Percentiles rank a stretch among this genome's conserved stretches.
These are phyloP conservation scores for Aspidoscelis tigris DNA, from an alignment of 2,113 vertebrate genomes.

Conservation along the genomic window DNA sequence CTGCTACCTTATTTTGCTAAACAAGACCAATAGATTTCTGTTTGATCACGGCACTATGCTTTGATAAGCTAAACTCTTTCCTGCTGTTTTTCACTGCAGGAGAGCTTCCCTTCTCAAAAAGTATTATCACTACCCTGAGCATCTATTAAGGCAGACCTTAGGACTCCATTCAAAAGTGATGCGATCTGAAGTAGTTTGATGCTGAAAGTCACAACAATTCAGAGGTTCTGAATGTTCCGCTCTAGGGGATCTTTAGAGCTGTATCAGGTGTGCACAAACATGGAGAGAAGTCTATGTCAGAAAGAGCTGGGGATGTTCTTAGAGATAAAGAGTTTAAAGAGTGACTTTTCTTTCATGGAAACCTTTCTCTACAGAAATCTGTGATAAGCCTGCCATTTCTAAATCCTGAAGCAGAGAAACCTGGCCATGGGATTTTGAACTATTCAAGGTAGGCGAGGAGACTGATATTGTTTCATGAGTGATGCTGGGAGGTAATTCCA, in stretches of 20 bases:
- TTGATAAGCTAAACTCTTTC: neutral
- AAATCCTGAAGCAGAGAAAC: neutral
- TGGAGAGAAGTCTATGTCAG: neutral
- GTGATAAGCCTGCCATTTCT: neutral
- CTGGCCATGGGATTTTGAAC: neutral
- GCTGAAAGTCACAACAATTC: conserved; percentile 8
- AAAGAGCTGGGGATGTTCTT: neutral
- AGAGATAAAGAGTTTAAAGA: neutral
- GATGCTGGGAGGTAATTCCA: neutral
- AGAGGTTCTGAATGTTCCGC: neutral
- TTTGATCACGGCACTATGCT: neutral
- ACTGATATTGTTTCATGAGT: neutral
- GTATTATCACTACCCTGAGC: conserved; percentile 1
- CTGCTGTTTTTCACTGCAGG: neutral
- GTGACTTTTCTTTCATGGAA: conserved; percentile 19
- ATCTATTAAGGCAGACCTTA: neutral
- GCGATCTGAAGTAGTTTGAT: neutral
- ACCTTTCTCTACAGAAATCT: neutral
- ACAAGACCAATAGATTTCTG: neutral
- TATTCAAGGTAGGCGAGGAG: neutral
- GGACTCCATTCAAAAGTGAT: conserved; percentile 6
- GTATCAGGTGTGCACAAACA: conserved; percentile 6
- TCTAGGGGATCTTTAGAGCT: conserved; percentile 6
- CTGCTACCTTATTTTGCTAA: too few relatives aligned
- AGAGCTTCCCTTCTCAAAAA: neutral